A percentile compares a stretch with the other conserved stretches of the same genome.
These are phyloP conservation scores for Platycercus adscitus DNA, from an alignment of 2,113 vertebrate genomes.

Conservation along the genomic window DNA sequence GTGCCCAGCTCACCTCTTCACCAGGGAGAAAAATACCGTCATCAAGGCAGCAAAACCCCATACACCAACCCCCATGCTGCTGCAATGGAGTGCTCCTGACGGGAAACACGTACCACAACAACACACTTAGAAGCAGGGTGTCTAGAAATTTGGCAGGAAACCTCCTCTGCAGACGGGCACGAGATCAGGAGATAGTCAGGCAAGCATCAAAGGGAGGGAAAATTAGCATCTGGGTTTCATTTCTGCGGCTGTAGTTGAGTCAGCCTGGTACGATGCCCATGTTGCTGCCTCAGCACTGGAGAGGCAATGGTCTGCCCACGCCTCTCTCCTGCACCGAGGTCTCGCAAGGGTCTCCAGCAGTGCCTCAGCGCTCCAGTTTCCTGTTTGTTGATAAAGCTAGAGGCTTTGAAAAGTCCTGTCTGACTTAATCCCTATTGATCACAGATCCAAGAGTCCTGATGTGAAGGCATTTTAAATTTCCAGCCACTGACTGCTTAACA, in stretches of 20 bases:
- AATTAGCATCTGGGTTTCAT: not conserved
- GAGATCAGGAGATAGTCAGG: not conserved
- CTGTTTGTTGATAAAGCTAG: constrained; percentile 54
- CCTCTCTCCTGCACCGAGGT: not conserved
- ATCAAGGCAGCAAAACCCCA: not conserved
- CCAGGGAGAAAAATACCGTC: not conserved
- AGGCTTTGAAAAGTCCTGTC: constrained; percentile 48
- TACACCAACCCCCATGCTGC: accelerated
- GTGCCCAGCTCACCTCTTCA: accelerated
- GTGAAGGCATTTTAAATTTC: constrained; percentile 61
- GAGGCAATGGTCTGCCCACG: accelerated
- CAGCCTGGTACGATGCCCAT: accelerated
- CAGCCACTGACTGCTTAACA: constrained; percentile 45
- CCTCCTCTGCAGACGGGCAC: not conserved
- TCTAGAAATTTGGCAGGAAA: not conserved
- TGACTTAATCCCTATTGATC: constrained; percentile 59
- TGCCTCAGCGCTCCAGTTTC: not conserved
- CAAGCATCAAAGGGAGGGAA: not conserved
- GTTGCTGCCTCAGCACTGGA: not conserved
- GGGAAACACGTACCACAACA: accelerated
- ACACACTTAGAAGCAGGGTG: not conserved
- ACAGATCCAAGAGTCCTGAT: not conserved
- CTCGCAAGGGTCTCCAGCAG: not conserved
- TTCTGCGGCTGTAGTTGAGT: not conserved
- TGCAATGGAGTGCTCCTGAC: not conserved